Base-by-base conservation (phyloP, 1,140 invertebrate genomes). In the Polypedilum vanderplanki region DNA sequence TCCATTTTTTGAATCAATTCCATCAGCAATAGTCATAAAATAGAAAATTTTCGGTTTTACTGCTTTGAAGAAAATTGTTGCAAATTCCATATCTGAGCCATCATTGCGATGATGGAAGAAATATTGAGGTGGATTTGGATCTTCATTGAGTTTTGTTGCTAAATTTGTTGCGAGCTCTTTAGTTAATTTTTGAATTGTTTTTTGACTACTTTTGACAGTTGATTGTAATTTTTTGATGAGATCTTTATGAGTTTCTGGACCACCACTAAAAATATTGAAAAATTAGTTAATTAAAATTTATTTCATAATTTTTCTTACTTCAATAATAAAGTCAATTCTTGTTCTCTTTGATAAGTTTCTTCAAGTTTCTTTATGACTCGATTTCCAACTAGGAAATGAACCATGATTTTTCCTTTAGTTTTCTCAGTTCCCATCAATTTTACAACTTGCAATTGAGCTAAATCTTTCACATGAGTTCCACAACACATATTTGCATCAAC, bases 401-500 rank as follows among this genome's bases (percentile, higher is more conserved):
- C 81, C 74, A 84, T 75, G 0, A 86, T 79, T 78, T 91, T 89
- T 0, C 83, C 87, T 81, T 92, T 93, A 15, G 86, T 86, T 77
- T 92, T 91, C 81, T 93, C 91, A 1, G 83, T 80, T 73, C 87
- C 85, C 1, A 93, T 77, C 20, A 94, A 79, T 81, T 94, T 94
- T 7, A 94, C 87, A 4, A 87, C 87, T 86, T 95, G 93, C 67
- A 95, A 83, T 80, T 95, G 90, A 77, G 85, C 86, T 41, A 93
- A 82, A 83, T 92, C 93, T 3, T 85, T 85, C 1, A 94, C 90
- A 83, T 95, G 93, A 0, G 93, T 95, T 20, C 93, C 93, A 84
- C 93, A 95, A 81, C 93, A 95, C 86, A 94, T 89, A 79, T 93
- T 93, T 41, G 87, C 86, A 77, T 94, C 92, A 67, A 94, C 80